A percentile compares a stretch with the other conserved stretches of the same genome.
These are phyloP conservation scores for Piaya cayana DNA, from an alignment of 2,113 vertebrate genomes.

Conservation along the genomic window DNA sequence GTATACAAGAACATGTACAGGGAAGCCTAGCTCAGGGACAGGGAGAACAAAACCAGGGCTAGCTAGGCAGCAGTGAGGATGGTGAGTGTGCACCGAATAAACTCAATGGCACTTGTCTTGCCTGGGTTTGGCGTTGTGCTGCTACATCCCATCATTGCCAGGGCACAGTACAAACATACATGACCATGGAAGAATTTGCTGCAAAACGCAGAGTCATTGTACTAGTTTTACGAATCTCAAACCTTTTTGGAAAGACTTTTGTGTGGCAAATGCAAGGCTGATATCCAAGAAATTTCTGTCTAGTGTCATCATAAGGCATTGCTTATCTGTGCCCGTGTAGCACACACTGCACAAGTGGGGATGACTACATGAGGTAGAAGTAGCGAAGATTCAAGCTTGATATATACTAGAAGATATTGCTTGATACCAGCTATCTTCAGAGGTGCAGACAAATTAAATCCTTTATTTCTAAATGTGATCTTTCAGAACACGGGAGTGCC, in stretches of 20 bases:
- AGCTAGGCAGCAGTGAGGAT: background rate
- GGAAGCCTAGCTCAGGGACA: background rate
- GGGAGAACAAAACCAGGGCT: background rate
- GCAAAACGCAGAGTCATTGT: background rate
- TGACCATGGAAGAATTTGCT: background rate
- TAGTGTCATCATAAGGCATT: background rate
- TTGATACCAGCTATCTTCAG: background rate
- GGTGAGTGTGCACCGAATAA: background rate
- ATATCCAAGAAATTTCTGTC: background rate
- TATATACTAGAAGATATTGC: background rate
- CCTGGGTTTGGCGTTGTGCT: background rate
- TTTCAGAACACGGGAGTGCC: background rate
- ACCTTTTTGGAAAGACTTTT: background rate
- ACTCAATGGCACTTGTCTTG: background rate
- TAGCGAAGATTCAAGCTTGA: background rate
- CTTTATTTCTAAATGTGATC: background rate
- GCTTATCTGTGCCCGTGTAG: background rate
- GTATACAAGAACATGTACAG: background rate
- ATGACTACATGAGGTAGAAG: background rate
- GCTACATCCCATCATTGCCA: background rate
- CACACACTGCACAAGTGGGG: rapidly evolving
- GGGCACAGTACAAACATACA: background rate
- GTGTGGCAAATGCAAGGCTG: background rate
- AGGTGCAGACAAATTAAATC: background rate
- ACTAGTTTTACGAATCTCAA: background rate